A percentile compares a stretch with the other conserved stretches of the same genome.
These are phyloP conservation scores for Leistus spinibarbis DNA, from an alignment of 2,888 invertebrate genomes.

Conservation along the genomic window DNA sequence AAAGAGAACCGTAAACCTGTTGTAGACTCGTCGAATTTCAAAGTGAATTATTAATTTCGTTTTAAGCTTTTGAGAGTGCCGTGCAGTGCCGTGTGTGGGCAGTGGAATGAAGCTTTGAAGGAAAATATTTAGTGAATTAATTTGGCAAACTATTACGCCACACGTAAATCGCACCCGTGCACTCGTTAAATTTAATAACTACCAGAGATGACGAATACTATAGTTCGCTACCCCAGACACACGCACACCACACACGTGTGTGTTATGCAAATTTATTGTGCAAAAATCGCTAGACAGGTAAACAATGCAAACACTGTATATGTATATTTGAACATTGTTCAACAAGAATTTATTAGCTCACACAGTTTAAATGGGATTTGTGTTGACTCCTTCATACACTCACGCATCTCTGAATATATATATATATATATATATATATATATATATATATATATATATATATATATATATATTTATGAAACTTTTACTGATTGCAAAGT, in stretches of 20 bases:
- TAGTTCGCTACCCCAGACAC: no score
- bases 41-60: constrained; percentile 30
- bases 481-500: no score
- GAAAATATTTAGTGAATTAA: constrained; percentile 33
- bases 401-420: constrained; percentile 9
- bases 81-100: no score
- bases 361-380: not conserved
- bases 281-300: not conserved
- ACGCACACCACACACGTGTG: not conserved
- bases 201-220: not conserved
- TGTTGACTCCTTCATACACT: not conserved
- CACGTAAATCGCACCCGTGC: constrained; percentile 22
- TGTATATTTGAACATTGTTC: not conserved
- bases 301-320: no score
- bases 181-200: constrained; percentile 30
- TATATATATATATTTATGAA: constrained; percentile 24
- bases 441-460: constrained; percentile 26
- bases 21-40: not conserved
- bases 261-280: not conserved
- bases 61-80: constrained; percentile 23
- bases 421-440: constrained; percentile 25
- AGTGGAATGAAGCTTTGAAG: constrained; percentile 19
- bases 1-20: no score
- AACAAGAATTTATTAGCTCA: not conserved
- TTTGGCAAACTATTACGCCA: constrained; percentile 24